Base-by-base conservation (phyloP, 2,797 vertebrate species). In the Argyrosomus regius region DNA sequence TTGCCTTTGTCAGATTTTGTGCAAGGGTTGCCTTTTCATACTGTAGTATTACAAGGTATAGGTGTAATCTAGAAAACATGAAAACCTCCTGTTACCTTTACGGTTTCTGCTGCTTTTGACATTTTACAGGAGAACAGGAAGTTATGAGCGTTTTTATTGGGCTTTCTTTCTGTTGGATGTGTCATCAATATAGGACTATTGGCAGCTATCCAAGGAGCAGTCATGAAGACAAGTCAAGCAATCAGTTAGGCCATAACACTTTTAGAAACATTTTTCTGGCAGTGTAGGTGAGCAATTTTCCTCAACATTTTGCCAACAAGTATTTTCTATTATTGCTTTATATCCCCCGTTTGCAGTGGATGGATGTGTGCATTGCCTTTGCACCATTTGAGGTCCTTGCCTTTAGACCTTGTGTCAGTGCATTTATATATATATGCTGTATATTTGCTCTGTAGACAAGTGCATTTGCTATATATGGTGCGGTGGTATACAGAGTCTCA, bases 101-200 rank as follows among this genome's bases (percentile, higher is more conserved):
- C n/a, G 24, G 13, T 39, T 35, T 67, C 12, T 35, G n/a, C 20
- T 48, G 20, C 28, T n/a, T 43, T 66, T 52, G 53, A n/a, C 5
- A 46, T 31, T 68, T 54, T 35, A 16, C 48, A 77, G 18, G 17
- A 56, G 43, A 26, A 60, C 43, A 62, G 12, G 63, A 52, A 26
- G 60, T 60, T 57, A 24, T 16, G 3, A 50, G 28, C 1, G 35
- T 31, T 59, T 65, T 72, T 53, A 62, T 46, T 71, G 14, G 43
- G 10, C 4, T 79, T 66, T 65, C 20, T 64, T 35, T 69, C 16
- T 59, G 22, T 72, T 68, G 31, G 22, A 50, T 11, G 28, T 60
- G 58, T 64, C 43, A 66, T 72, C 56, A 67, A 18, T 62, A 56
- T 72, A 72, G 26, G 60, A 73, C 71, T 31, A 54, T 43, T 80